These are phyloP conservation scores for Adelognathus sp. DNA, from an alignment of 2,888 invertebrate species.

Conservation along the genomic window DNA sequence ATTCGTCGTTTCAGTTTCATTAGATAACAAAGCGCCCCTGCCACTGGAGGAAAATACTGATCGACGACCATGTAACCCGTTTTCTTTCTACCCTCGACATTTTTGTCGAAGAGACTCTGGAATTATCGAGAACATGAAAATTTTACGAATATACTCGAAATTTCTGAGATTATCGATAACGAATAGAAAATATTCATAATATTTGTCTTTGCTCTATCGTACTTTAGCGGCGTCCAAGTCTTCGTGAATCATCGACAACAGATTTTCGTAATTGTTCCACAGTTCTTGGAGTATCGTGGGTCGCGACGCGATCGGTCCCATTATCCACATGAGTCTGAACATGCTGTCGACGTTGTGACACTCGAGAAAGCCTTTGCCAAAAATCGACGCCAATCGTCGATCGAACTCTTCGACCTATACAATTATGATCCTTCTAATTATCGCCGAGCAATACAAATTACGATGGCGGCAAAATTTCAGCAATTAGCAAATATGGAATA, in stretches of 20 bases:
- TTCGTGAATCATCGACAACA: slow-evolving; percentile 86
- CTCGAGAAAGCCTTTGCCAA: slow-evolving; percentile 91
- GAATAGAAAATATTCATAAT: not conserved
- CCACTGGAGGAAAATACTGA: slow-evolving; percentile 88
- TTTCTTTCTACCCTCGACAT: slow-evolving; percentile 54
- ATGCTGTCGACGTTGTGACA: slow-evolving; percentile 86
- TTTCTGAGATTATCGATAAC: not conserved
- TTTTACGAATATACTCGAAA: not conserved
- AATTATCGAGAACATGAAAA: not conserved
- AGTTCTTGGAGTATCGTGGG: slow-evolving; percentile 89
- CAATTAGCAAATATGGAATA: not conserved
- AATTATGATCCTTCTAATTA: not conserved
- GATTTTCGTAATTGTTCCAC: slow-evolving; percentile 85
- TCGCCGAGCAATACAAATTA: not conserved
- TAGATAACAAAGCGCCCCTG: slow-evolving; percentile 89
- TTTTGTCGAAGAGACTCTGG: slow-evolving; percentile 70
- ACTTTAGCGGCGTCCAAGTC: slow-evolving; percentile 87
- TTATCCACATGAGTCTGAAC: slow-evolving; percentile 87
- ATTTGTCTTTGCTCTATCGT: slow-evolving; percentile 57
- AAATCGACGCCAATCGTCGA: slow-evolving; percentile 89
- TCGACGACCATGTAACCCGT: slow-evolving; percentile 82
- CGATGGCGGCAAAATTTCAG: not conserved
- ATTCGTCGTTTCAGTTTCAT: slow-evolving; percentile 86
- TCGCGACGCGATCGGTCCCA: slow-evolving; percentile 89
- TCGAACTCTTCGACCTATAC: slow-evolving; percentile 86